Base-by-base conservation (phyloP, 2,888 invertebrate genomes). In the Acrocera orbiculus region DNA sequence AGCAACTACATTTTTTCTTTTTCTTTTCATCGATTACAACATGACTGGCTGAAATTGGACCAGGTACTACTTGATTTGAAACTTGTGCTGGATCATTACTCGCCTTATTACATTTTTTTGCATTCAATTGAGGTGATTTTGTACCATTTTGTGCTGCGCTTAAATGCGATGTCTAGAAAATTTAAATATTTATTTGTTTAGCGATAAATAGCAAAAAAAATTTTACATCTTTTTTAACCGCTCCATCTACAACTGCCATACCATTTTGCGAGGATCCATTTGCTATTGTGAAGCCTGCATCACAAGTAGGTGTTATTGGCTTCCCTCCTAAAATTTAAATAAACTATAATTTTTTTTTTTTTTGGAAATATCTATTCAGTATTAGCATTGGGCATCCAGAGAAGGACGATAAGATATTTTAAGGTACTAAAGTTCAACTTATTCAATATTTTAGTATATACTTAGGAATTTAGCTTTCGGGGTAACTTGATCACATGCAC, bases 1-100 rank as follows among this genome's bases (percentile, higher is more conserved):
- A 90, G 70, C 89, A 89, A 62, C 83, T 80, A 74, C 87, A 87
- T 68, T 86, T 87, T 63, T 82, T 83, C 67, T 87, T 89, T 71
- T 89, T 89, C 70, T 89, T 87, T 57, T 89, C 59, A 36, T 58
- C 60, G 46, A 61, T 74, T 56, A 82, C 80, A 54, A 90, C 83
- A 62, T 82, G 86, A 62, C 89, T 89, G 45, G 86, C 81, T 62
- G 85, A 83, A 51, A 70, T 70, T 32, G 78, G 77, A 54, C 80
- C 77, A 49, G 76, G 78, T 40, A 76, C 73, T 48, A 78, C 75
- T 50, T 58, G 53, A 46, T 60, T 60, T 46, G 59, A 58, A 42
- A 61, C 53, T 47, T 61, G 58, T 42, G 57, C 53, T 2, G 30
- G 19, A 16, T 32, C 32, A 2, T 27, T 25, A 25, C 25, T 32